Conservation (phyloP, 2,113 vertebrate species). For the Megaceryle torquata region DNA sequence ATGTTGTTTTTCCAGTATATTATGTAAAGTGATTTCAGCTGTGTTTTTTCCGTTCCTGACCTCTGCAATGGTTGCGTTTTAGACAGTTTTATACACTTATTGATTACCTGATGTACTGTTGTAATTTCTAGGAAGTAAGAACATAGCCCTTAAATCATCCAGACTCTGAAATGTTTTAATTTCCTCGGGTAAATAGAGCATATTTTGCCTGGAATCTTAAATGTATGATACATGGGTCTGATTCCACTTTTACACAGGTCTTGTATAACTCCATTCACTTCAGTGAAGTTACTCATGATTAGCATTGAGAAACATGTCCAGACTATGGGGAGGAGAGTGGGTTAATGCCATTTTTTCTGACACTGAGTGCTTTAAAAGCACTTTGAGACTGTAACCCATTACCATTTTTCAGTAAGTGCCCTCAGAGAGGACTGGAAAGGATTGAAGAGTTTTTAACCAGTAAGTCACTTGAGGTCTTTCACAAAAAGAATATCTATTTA, state of each 20-base stretch:
- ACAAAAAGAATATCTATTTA: not conserved
- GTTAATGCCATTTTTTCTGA: slow-evolving; percentile 50
- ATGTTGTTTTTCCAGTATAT: slow-evolving; percentile 47
- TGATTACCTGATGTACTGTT: slow-evolving; percentile 55
- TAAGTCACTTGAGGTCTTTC: not conserved
- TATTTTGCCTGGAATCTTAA: slow-evolving; percentile 50
- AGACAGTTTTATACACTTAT: slow-evolving; percentile 47
- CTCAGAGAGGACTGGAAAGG: slow-evolving; percentile 42
- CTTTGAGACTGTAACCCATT: slow-evolving; percentile 34
- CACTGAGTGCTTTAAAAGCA: slow-evolving; percentile 53
- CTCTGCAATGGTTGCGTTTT: slow-evolving; percentile 27
- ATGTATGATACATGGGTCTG: not conserved
- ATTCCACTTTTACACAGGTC: not conserved
- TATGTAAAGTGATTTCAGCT: slow-evolving; percentile 50
- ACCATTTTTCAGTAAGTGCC: slow-evolving; percentile 37
- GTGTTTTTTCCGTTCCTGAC: slow-evolving; percentile 31
- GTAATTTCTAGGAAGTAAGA: slow-evolving; percentile 58
- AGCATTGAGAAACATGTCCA: slow-evolving; percentile 3
- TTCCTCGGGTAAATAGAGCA: slow-evolving; percentile 51
- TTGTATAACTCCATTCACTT: not conserved
- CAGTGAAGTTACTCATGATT: slow-evolving; percentile 28
- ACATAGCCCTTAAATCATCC: slow-evolving; percentile 37
- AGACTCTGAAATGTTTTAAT: slow-evolving; percentile 51
- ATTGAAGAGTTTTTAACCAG: slow-evolving; percentile 20
- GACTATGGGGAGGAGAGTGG: not conserved